phyloP scores from a whole-genome alignment of 2,797 vertebrate genomes.

The Gymnocypris eckloni region DNA sequence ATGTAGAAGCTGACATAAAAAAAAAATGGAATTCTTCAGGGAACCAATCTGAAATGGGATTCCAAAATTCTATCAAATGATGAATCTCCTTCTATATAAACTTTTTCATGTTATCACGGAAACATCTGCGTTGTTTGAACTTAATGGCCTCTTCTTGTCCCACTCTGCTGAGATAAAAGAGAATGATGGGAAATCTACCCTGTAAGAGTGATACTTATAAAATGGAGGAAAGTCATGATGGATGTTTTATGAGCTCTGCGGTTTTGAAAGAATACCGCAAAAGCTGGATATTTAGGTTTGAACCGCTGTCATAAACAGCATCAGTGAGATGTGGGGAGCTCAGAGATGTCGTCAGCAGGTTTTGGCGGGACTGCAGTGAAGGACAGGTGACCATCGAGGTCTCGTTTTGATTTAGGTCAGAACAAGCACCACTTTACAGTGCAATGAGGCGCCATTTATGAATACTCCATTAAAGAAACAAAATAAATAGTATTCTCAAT shows the following conservation, averaged over 20 bases:
- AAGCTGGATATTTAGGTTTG: conserved; percentile 40
- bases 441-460: conserved; percentile 60
- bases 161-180: conserved; percentile 71
- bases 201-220: conserved; percentile 65
- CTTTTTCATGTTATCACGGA: conserved; percentile 75
- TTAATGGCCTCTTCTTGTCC: conserved; percentile 68
- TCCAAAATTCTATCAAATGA: conserved; percentile 79
- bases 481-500: conserved; percentile 52
- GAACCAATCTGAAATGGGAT: conserved; percentile 84
- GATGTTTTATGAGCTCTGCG: conserved; percentile 40
- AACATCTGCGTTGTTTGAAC: conserved; percentile 76
- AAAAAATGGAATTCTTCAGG: conserved; percentile 78
- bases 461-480: conserved; percentile 63
- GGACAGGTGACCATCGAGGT: conserved; percentile 66
- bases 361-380: conserved; percentile 55
- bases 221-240: conserved; percentile 27
- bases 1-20: conserved; percentile 80
- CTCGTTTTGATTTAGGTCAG: conserved; percentile 68
- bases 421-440: conserved; percentile 63
- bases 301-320: conserved; percentile 13
- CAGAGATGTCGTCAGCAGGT: conserved; percentile 48
- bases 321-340: conserved; percentile 35
- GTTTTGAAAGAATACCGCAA: conserved; percentile 24
- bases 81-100: conserved; percentile 79
- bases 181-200: conserved; percentile 71